These are phyloP conservation scores for Scleropages formosus DNA, from an alignment of 2,797 vertebrate species.

Conservation along the genomic window DNA sequence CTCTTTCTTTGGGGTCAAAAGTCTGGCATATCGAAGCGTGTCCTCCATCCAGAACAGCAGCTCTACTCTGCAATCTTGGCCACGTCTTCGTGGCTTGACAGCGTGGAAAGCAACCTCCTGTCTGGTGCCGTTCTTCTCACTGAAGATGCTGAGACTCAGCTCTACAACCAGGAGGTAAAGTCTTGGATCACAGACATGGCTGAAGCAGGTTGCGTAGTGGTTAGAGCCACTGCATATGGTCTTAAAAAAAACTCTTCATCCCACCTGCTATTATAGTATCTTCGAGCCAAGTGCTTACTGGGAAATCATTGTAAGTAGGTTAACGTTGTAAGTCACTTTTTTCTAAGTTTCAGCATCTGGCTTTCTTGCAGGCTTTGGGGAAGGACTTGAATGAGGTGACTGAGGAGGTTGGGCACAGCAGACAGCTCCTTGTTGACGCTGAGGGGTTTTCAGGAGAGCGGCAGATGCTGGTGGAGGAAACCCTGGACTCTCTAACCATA, in stretches of 20 bases:
- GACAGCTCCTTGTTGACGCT: slow-evolving; percentile 70
- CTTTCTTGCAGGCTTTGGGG: slow-evolving; percentile 69
- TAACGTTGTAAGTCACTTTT: too few species aligned
- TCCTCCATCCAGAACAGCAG: slow-evolving; percentile 78
- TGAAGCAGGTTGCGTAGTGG: too few species aligned
- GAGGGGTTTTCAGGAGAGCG: slow-evolving; percentile 70
- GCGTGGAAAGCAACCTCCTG: slow-evolving; percentile 83
- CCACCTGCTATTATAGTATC: background rate
- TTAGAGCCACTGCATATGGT: too few species aligned
- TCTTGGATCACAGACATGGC: background rate
- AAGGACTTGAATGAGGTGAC: slow-evolving; percentile 81
- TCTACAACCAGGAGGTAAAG: slow-evolving; percentile 81
- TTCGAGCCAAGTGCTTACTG: too few species aligned
- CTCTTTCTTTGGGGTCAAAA: slow-evolving; percentile 41
- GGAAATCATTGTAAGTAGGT: too few species aligned
- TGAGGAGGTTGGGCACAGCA: slow-evolving; percentile 84
- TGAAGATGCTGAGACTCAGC: slow-evolving; percentile 76
- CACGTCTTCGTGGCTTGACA: slow-evolving; percentile 87
- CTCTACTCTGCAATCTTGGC: slow-evolving; percentile 81
- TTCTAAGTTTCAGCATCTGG: too few species aligned
- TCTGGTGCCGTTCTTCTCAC: slow-evolving; percentile 72
- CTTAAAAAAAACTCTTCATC: too few species aligned
- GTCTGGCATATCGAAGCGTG: slow-evolving; percentile 63
- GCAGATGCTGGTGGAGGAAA: slow-evolving; percentile 76
- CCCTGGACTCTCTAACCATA: slow-evolving; percentile 75